Evolutionary conservation across 2,888 invertebrate genomes (phyloP).

Genomic region (Orthosia cruda): DNA sequence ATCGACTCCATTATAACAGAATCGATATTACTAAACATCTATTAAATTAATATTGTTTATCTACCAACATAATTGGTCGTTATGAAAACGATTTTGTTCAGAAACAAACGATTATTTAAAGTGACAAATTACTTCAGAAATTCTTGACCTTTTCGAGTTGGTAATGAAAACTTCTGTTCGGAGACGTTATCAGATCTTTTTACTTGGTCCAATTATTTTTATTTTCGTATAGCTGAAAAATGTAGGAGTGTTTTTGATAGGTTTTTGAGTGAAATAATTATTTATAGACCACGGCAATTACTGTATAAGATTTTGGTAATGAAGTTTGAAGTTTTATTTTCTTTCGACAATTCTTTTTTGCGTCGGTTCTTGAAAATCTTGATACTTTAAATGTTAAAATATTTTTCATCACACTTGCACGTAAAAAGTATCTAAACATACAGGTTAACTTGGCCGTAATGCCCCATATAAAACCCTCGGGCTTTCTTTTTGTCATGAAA

Average conservation of each 20-base stretch:
- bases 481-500: too few species aligned
- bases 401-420: too few species aligned
- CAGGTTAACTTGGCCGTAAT: too few species aligned
- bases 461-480: too few species aligned
- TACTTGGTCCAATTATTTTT: slow-evolving; percentile 28
- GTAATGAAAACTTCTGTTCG: slow-evolving; percentile 20
- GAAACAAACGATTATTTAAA: slow-evolving; percentile 32
- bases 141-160: slow-evolving; percentile 31
- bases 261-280: neutral
- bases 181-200: slow-evolving; percentile 20
- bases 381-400: slow-evolving; percentile 6
- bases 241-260: slow-evolving; percentile 5
- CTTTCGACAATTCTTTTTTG: neutral
- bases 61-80: slow-evolving; percentile 31
- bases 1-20: slow-evolving; percentile 2
- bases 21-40: slow-evolving; percentile 1
- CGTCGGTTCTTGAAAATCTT: neutral
- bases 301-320: neutral
- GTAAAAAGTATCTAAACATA: too few species aligned
- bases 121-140: slow-evolving; percentile 46
- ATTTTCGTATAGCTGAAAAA: neutral
- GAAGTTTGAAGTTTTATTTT: neutral
- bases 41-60: slow-evolving; percentile 29
- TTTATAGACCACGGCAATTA: neutral
- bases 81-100: slow-evolving; percentile 7